Conservation (phyloP, 2,888 invertebrate species). For the Didymodactylos carnosus region DNA sequence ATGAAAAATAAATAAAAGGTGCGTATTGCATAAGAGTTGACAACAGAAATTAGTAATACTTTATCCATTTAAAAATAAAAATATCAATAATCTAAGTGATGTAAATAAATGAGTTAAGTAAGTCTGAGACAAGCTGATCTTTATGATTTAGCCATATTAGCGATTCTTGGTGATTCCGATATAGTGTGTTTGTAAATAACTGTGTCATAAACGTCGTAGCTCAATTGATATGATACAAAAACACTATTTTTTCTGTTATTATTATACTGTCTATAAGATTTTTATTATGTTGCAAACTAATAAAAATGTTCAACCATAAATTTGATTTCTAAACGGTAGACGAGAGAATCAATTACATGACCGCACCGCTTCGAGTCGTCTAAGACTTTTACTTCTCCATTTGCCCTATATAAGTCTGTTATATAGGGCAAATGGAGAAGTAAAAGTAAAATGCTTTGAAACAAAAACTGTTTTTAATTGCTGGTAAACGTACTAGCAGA, state of each 20-base stretch:
- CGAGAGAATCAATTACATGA: slow-evolving; percentile 35
- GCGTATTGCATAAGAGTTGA: slow-evolving; percentile 39
- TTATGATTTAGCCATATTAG: too few species aligned
- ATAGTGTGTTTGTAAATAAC: slow-evolving; percentile 38
- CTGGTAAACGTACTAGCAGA: slow-evolving; percentile 40
- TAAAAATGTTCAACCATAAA: slow-evolving; percentile 24
- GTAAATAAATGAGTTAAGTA: too few species aligned
- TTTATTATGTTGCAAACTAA: slow-evolving; percentile 31
- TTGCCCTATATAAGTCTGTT: slow-evolving; percentile 43
- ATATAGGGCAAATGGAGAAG: slow-evolving; percentile 47
- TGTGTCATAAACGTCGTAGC: slow-evolving; percentile 39
- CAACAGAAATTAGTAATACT: slow-evolving; percentile 35
- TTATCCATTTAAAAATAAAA: slow-evolving; percentile 34
- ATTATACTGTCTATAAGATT: slow-evolving; percentile 38
- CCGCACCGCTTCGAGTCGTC: slow-evolving; percentile 46
- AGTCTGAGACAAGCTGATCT: too few species aligned
- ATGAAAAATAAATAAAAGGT: slow-evolving; percentile 23
- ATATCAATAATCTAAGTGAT: slow-evolving; percentile 30
- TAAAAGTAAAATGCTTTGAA: slow-evolving; percentile 26
- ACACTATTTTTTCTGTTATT: slow-evolving; percentile 19
- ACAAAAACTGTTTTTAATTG: slow-evolving; percentile 34
- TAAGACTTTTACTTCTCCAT: too few species aligned
- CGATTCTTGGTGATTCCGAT: slow-evolving; percentile 38
- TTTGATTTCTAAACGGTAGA: slow-evolving; percentile 20
- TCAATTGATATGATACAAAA: neutral